Conservation (phyloP, 2,113 vertebrate species). For the Marmota monax region DNA sequence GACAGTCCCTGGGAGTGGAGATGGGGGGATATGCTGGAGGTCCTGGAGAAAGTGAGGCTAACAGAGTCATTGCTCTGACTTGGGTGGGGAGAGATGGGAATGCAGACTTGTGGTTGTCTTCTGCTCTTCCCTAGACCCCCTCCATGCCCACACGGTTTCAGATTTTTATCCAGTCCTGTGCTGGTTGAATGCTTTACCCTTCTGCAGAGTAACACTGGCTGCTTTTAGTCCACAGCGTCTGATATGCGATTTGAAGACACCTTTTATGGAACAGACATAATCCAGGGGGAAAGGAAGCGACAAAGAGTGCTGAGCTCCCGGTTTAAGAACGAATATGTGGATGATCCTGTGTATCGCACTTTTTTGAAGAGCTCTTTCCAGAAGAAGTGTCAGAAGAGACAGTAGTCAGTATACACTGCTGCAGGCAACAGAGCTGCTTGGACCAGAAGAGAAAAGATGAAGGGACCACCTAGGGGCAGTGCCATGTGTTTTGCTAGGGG, state of each 20-base stretch:
- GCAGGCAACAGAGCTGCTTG: not conserved
- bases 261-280: slow-evolving; percentile 91
- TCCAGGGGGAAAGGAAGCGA: slow-evolving; percentile 95
- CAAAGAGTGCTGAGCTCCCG: slow-evolving; percentile 95
- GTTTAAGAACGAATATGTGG: slow-evolving; percentile 96
- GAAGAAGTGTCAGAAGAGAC: slow-evolving; percentile 91
- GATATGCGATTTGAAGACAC: slow-evolving; percentile 98
- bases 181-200: not conserved
- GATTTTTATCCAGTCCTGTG: not conserved
- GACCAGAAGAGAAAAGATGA: not conserved
- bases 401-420: slow-evolving; percentile 80
- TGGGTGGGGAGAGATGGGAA: not conserved
- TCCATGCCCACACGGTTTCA: not conserved
- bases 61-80: not conserved
- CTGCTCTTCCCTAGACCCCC: no score
- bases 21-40: not conserved
- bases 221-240: slow-evolving; percentile 95
- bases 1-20: no score
- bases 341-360: slow-evolving; percentile 93
- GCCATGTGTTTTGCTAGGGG: not conserved
- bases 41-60: not conserved
- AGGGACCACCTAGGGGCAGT: not conserved
- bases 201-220: slow-evolving; percentile 65
- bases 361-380: slow-evolving; percentile 91
- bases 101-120: not conserved